A percentile compares a stretch with the other conserved stretches of the same genome.
Evolutionary conservation across 2,113 vertebrate genomes (phyloP).

Genomic region (Solenodon paradoxus): DNA sequence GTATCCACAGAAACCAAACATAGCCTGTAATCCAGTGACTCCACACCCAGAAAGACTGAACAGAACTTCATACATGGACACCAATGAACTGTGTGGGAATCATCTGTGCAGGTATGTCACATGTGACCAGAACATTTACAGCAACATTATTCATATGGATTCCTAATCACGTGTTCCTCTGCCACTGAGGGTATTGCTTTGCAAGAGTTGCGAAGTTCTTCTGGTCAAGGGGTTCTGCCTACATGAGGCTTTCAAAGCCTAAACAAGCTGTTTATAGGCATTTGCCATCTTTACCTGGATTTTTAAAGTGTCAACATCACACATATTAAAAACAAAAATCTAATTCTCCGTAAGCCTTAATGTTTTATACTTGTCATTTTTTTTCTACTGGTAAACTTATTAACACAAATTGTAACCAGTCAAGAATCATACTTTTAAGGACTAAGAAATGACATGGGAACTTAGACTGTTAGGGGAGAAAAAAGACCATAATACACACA

Average conservation of each 20-base stretch:
- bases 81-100: background rate
- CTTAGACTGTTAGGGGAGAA: background rate
- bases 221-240: too few relatives aligned
- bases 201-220: background rate
- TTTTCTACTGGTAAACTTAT: background rate
- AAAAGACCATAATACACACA: too few relatives aligned
- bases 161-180: background rate
- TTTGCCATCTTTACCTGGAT: background rate
- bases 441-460: background rate
- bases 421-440: background rate
- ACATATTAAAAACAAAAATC: background rate
- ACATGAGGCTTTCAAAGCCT: background rate
- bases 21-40: background rate
- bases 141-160: background rate
- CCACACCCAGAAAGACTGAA: background rate
- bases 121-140: background rate
- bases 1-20: background rate
- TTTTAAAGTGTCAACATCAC: background rate
- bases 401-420: background rate
- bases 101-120: background rate
- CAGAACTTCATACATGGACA: background rate
- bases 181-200: background rate
- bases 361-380: background rate
- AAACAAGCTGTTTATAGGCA: background rate
- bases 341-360: background rate